Evolutionary conservation across 2,888 invertebrate species (phyloP).

Genomic region (Siphonodentalium dalli): DNA sequence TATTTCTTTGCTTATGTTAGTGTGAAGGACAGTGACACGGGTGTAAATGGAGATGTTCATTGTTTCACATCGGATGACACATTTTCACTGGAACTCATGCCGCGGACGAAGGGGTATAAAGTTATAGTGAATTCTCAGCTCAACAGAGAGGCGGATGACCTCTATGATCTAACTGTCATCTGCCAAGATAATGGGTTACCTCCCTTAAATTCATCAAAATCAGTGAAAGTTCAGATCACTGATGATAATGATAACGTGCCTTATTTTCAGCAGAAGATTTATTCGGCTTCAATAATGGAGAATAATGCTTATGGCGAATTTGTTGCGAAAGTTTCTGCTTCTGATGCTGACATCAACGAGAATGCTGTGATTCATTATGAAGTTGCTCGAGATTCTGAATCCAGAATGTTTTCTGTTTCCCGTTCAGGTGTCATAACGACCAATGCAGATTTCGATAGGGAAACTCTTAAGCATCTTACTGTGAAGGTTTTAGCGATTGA

Average conservation of each 20-base stretch:
- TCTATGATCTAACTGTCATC: conserved; percentile 45
- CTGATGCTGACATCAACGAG: conserved; percentile 43
- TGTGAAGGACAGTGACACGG: conserved; percentile 56
- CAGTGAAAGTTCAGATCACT: conserved; percentile 44
- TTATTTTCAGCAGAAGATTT: conserved; percentile 36
- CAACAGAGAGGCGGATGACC: conserved; percentile 46
- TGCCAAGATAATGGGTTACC: conserved; percentile 56
- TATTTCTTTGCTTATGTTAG: conserved; percentile 57
- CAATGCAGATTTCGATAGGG: conserved; percentile 44
- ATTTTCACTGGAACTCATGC: conserved; percentile 43
- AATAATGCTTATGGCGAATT: conserved; percentile 48
- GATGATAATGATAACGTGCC: conserved; percentile 61
- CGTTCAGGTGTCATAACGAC: conserved; percentile 41
- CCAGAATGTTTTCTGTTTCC: conserved; percentile 38
- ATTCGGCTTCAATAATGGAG: conserved; percentile 44
- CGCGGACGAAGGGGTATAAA: conserved; percentile 44
- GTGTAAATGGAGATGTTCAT: conserved; percentile 47
- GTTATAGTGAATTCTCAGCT: conserved; percentile 44
- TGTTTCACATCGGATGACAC: conserved; percentile 36
- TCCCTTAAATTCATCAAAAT: conserved; percentile 38
- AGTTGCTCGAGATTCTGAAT: conserved; percentile 36
- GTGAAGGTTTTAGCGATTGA: conserved; percentile 48
- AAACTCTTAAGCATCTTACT: conserved; percentile 32
- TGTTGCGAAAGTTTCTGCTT: conserved; percentile 45
- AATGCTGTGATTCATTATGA: conserved; percentile 43